A percentile compares a stretch with the other conserved stretches of the same genome.
Evolutionary conservation across 2,888 invertebrate genomes (phyloP).

Genomic region (Ryuthela nishihirai): DNA sequence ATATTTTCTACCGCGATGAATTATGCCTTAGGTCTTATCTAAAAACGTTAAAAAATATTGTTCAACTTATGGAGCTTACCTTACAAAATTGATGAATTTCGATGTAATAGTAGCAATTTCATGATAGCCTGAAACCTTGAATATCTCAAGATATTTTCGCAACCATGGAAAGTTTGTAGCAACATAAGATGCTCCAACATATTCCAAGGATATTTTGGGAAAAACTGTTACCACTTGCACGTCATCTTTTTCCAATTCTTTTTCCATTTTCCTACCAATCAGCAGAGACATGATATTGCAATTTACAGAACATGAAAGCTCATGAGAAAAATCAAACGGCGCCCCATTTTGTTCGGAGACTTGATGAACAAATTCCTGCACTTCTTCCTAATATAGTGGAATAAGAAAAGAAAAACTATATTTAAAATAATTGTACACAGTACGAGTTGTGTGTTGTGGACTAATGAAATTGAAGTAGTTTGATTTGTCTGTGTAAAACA

Average conservation of each 20-base stretch:
- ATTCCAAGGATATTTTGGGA: conserved; percentile 7
- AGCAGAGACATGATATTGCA: conserved; percentile 30
- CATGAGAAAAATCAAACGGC: conserved; percentile 11
- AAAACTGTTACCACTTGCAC: conserved; percentile 11
- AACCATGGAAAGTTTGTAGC: conserved; percentile 11
- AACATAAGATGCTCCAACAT: conserved; percentile 7
- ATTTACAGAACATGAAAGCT: conserved; percentile 7
- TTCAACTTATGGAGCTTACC: no score
- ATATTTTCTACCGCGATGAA: no score
- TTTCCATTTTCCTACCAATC: conserved; percentile 13
- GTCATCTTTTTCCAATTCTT: conserved; percentile 13
- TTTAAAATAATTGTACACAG: no score
- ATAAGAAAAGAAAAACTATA: no score
- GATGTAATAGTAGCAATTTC: conserved; percentile 2
- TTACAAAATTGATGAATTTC: conserved; percentile 6
- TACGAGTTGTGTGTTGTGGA: no score
- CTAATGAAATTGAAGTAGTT: no score
- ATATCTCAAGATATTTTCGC: conserved; percentile 9
- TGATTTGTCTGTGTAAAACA: no score
- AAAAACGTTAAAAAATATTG: no score
- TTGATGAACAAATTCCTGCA: no score
- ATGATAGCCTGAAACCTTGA: conserved; percentile 21
- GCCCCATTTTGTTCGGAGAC: no score
- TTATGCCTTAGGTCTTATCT: no score
- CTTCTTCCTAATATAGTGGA: no score